phyloP scores from a whole-genome alignment of 2,888 invertebrate genomes.

The Nasonia oneida region DNA sequence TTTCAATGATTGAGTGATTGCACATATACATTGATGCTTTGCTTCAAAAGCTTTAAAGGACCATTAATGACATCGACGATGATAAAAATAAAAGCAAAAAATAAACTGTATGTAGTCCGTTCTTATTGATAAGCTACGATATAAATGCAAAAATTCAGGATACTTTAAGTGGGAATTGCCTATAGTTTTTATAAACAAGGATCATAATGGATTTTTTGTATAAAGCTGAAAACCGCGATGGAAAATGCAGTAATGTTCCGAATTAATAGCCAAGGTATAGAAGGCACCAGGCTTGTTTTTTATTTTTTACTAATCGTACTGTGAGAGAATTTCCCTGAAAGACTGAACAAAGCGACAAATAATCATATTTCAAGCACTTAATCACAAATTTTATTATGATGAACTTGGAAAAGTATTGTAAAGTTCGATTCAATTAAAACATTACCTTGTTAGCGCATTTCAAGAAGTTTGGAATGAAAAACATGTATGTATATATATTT shows the following conservation, averaged over 20 bases:
- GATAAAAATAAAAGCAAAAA: constrained; percentile 18
- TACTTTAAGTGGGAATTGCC: constrained; percentile 48
- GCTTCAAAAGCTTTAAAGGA: constrained; percentile 34
- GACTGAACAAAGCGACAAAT: constrained; percentile 53
- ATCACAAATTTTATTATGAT: constrained; percentile 51
- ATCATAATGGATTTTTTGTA: constrained; percentile 26
- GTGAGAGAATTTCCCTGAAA: constrained; percentile 30
- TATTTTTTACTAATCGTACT: constrained; percentile 26
- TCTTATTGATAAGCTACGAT: constrained; percentile 45
- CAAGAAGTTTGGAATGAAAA: constrained; percentile 49
- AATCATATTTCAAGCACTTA: constrained; percentile 46
- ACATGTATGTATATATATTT: constrained; percentile 42
- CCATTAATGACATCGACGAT: constrained; percentile 7
- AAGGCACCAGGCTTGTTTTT: constrained; percentile 49
- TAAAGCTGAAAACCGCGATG: constrained; percentile 13
- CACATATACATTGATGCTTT: constrained; percentile 39
- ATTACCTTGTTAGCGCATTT: constrained; percentile 45
- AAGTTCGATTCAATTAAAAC: constrained; percentile 41
- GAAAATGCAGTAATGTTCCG: constrained; percentile 29
- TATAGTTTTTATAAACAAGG: constrained; percentile 38
- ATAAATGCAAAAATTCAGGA: constrained; percentile 57
- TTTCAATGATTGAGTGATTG: constrained; percentile 35
- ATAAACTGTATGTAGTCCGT: constrained; percentile 48
- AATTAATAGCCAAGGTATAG: constrained; percentile 40
- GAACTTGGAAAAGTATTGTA: constrained; percentile 61